phyloP scores from a whole-genome alignment of 2,113 vertebrate genomes.

The Donacobius atricapilla region DNA sequence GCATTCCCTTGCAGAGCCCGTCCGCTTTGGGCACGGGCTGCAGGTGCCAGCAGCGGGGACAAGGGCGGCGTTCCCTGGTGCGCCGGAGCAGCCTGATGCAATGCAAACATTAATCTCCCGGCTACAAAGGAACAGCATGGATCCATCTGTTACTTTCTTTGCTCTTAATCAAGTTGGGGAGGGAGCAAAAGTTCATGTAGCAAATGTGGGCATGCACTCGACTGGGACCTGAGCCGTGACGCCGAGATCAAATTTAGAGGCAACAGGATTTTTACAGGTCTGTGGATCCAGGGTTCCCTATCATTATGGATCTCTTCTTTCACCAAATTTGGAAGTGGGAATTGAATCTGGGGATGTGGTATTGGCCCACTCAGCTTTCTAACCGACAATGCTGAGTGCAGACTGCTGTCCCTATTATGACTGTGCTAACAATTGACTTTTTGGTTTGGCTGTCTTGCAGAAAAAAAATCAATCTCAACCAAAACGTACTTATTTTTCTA shows the following conservation, averaged over 20 bases:
- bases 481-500: neutral
- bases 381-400: constrained; percentile 18
- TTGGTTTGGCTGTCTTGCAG: constrained; percentile 43
- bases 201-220: constrained; percentile 38
- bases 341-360: constrained; percentile 29
- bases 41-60: constrained; percentile 17
- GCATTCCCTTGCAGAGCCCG: neutral
- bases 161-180: constrained; percentile 12
- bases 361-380: constrained; percentile 6
- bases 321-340: constrained; percentile 20
- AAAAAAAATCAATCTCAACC: neutral
- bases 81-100: neutral
- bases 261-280: neutral
- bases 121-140: constrained; percentile 65
- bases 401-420: constrained; percentile 25
- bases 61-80: neutral
- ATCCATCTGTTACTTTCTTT: constrained; percentile 28
- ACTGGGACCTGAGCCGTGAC: neutral
- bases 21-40: neutral
- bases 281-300: neutral
- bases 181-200: constrained; percentile 61
- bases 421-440: constrained; percentile 62
- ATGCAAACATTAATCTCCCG: constrained; percentile 21
- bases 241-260: neutral
- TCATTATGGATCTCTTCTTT: neutral